phyloP scores from a whole-genome alignment of 2,888 invertebrate species.

The Pollenia angustigena region DNA sequence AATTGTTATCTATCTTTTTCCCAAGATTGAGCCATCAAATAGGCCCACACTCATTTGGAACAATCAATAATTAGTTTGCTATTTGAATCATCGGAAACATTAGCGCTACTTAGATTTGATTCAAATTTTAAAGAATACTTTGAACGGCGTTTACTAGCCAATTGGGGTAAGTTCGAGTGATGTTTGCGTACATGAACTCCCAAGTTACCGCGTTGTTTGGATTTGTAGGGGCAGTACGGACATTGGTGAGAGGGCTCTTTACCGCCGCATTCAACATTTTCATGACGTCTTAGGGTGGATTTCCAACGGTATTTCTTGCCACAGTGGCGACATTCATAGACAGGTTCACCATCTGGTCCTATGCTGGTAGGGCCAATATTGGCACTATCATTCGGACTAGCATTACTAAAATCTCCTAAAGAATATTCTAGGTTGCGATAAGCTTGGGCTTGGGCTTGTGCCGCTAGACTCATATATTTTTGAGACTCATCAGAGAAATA shows the following conservation, averaged over 20 bases:
- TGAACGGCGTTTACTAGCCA: constrained; percentile 82
- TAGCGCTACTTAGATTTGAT: constrained; percentile 75
- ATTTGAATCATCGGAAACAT: constrained; percentile 79
- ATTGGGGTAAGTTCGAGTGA: constrained; percentile 85
- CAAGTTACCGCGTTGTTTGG: constrained; percentile 91
- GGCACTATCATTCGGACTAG: constrained; percentile 64
- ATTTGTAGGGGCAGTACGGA: constrained; percentile 90
- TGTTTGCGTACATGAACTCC: constrained; percentile 92
- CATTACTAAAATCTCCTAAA: constrained; percentile 78
- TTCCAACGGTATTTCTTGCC: constrained; percentile 94
- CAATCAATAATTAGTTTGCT: constrained; percentile 80
- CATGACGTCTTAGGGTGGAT: constrained; percentile 92
- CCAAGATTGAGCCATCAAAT: constrained; percentile 63
- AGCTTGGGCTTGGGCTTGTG: constrained; percentile 79
- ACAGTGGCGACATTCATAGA: constrained; percentile 88
- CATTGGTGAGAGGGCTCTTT: constrained; percentile 92
- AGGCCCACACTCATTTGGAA: constrained; percentile 77
- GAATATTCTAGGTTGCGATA: constrained; percentile 81
- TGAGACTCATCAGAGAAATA: constrained; percentile 79
- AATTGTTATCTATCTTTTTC: constrained; percentile 69
- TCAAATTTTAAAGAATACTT: constrained; percentile 80
- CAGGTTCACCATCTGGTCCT: constrained; percentile 80
- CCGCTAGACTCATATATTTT: constrained; percentile 78
- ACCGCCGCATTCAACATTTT: constrained; percentile 92
- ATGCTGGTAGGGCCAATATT: constrained; percentile 87